Base-by-base conservation (phyloP, 2,113 vertebrate species). In the Meleagris gallopavo region DNA sequence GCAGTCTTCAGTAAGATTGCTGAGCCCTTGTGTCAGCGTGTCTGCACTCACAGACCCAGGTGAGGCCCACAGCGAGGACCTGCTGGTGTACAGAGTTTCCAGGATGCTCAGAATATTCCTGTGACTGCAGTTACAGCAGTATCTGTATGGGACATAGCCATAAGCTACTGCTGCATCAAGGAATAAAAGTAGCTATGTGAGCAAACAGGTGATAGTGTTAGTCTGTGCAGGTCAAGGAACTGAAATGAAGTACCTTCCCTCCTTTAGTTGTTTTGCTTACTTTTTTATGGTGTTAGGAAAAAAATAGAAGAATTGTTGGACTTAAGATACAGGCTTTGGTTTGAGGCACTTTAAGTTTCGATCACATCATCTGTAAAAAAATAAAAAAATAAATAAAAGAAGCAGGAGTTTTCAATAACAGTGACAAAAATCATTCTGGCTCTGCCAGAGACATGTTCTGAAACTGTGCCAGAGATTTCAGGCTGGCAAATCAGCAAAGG, bases 391-490 rank as follows among this genome's bases (percentile, higher is more conserved):
- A 50, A 50, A 20, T 97, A 97, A 97, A 93, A 13, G 83, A 92
- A 96, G 72, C 11, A 93, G 96, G 87, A 89, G 77, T 92, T 79
- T 84, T 62, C 3, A 11, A 93, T 60, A 69, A 14, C 46, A 72
- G 41, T 41, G 54, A 40, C 64, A 19, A 52, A 61, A 71, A 83
- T 11, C 1, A 24, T 5, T 27, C 67, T 13, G 24, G 32, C 17
- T 65, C 76, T 93, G 82, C 78, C 89, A 96, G 92, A 96, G 74
- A 88, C 96, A 95, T 97, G 96, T 79, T 83, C 93, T 98, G 98
- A 98, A 98, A 84, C 81, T 32, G 12, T 96, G 96, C 97, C 97
- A 97, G 91, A 88, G 95, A 97, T 98, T 98, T 98, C 96, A 97
- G 94, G 92, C 94, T 97, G 86, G 93, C 83, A 92, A 97, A 96